These are phyloP conservation scores for Diadromus collaris DNA, from an alignment of 2,888 invertebrate genomes.

Conservation along the genomic window DNA sequence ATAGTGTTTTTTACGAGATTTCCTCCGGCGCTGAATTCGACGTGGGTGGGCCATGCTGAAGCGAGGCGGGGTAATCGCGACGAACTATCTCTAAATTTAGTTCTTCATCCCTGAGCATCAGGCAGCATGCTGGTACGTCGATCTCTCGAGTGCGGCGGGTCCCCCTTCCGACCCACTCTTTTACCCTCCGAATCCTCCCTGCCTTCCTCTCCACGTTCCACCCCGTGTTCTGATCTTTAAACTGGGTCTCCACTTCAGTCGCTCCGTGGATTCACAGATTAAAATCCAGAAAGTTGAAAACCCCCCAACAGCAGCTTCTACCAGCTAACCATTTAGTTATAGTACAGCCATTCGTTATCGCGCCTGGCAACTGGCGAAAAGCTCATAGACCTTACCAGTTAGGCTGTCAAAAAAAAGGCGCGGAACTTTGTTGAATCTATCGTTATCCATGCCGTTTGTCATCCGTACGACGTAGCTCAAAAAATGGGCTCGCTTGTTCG, in stretches of 20 bases:
- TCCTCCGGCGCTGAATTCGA: constrained; percentile 64
- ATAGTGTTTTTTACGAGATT: constrained; percentile 71
- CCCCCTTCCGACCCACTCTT: constrained; percentile 30
- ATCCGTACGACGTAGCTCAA: constrained; percentile 18
- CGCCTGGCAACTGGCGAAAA: constrained; percentile 48
- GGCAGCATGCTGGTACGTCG: constrained; percentile 60
- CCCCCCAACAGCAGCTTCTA: constrained; percentile 34
- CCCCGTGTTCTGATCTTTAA: constrained; percentile 39
- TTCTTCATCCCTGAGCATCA: constrained; percentile 57
- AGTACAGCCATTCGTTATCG: constrained; percentile 52
- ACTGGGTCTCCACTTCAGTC: constrained; percentile 36
- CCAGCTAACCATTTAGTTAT: constrained; percentile 30
- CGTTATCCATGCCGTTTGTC: constrained; percentile 32
- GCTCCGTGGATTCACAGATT: constrained; percentile 52
- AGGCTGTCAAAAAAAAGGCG: constrained; percentile 15
- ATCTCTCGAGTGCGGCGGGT: constrained; percentile 40
- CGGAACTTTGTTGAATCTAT: constrained; percentile 36
- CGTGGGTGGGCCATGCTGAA: constrained; percentile 51
- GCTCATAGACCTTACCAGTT: constrained; percentile 26
- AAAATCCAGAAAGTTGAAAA: constrained; percentile 55
- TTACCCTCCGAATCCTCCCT: constrained; percentile 4
- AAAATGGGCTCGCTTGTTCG: constrained; percentile 16
- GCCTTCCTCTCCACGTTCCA: constrained; percentile 19
- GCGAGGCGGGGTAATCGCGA: constrained; percentile 67
- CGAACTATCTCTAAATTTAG: constrained; percentile 70